These are phyloP conservation scores for Mesorhabditis belari DNA, from an alignment of 2,888 invertebrate genomes.

Conservation along the genomic window DNA sequence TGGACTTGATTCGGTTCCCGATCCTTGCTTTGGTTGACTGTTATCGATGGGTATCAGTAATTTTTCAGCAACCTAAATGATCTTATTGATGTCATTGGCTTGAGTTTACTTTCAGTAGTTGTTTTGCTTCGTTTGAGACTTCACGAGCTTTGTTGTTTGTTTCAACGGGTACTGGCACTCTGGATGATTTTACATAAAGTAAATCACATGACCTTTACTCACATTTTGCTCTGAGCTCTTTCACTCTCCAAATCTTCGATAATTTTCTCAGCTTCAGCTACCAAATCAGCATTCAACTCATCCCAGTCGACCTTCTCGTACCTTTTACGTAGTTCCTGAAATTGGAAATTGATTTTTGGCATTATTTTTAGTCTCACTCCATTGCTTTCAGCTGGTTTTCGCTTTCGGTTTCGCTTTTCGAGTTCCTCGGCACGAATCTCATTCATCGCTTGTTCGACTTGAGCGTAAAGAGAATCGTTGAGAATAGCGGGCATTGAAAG, in stretches of 20 bases:
- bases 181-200: too few relatives aligned
- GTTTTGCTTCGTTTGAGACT: too few relatives aligned
- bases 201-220: background rate
- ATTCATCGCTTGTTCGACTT: conserved; percentile 3
- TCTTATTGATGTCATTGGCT: background rate
- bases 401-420: too few relatives aligned
- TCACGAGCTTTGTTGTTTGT: too few relatives aligned
- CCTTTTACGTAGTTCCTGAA: too few relatives aligned
- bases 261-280: conserved; percentile 12
- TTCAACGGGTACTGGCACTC: too few relatives aligned
- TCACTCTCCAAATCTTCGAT: conserved; percentile 9
- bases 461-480: conserved; percentile 8
- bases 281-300: conserved; percentile 12
- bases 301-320: conserved; percentile 7
- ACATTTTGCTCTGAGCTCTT: background rate
- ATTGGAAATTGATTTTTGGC: too few relatives aligned
- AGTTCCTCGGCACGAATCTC: conserved; percentile 6
- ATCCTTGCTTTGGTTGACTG: too few relatives aligned
- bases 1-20: too few relatives aligned
- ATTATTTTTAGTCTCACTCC: background rate
- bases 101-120: background rate
- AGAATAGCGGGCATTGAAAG: conserved; percentile 9
- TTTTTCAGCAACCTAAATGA: background rate
- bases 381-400: too few relatives aligned
- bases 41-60: too few relatives aligned